Evolutionary conservation across 2,888 invertebrate genomes (phyloP), one percentile per base, ranked within the genome.

Genomic region (Rhabditoides inermis): DNA sequence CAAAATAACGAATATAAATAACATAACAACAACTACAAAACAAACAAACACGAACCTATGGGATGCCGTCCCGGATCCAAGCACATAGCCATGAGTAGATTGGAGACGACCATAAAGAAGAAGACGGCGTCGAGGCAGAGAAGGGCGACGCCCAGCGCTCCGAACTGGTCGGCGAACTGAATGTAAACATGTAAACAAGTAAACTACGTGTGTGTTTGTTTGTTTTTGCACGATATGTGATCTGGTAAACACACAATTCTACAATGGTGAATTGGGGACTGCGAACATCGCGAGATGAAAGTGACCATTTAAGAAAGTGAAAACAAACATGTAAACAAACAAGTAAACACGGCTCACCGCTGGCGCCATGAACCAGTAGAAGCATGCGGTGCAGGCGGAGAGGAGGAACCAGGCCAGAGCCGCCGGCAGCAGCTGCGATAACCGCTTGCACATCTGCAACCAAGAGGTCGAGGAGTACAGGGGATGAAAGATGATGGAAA

Each of bases 51-150:
- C n/a, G n/a, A n/a, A n/a, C n/a, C n/a, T n/a, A 47, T 44, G 7
- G 62, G 60, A 61, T 61, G 57, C 5, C 18, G 54, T 12, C 70
- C 74, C 6, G 73, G 73, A 59, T 73, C 75, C 56, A 95, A 94
- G 81, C 94, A 92, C 76, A 95, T 95, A 72, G 98, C 94, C 81
- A 95, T 83, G 70, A 90, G 89, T 81, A 99, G 92, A 84, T 98
- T 98, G 81, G 92, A 88, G 81, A 95, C 82, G 76, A 95, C 94
- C 83, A 94, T 91, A 81, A 95, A 86, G 72, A 92, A 89, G 77
- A 98, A 85, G 71, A 94, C 84, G 72, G 87, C 90, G 83, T 95
- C 91, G 78, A 86, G 86, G 73, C 88, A 87, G 66, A 88, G 88
- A 6, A 69, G 45, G 1, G 55, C 44, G 32, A 56, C 47, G 10